These are phyloP conservation scores for Drosophila oshimai DNA, from an alignment of 1,140 invertebrate species.

Conservation along the genomic window DNA sequence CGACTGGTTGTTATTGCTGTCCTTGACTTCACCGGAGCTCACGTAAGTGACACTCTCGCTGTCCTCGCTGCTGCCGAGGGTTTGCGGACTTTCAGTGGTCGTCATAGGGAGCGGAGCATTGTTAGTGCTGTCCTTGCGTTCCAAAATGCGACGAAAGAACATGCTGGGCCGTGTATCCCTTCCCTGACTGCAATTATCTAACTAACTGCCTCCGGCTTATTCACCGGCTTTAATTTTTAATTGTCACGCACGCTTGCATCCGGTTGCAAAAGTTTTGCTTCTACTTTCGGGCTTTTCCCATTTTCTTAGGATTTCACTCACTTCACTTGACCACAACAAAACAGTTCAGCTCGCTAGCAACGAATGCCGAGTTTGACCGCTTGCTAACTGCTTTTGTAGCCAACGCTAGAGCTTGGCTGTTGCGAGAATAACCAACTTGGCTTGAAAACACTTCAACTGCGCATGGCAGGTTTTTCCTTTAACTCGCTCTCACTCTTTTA, in stretches of 20 bases:
- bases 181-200: conserved; percentile 38
- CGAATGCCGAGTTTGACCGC: conserved; percentile 43
- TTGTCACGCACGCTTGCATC: conserved; percentile 69
- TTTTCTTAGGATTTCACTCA: neutral
- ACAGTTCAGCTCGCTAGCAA: conserved; percentile 45
- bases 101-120: neutral
- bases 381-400: conserved; percentile 43
- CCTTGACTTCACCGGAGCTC: conserved; percentile 31
- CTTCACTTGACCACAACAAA: conserved; percentile 21
- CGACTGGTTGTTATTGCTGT: conserved; percentile 50
- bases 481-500: neutral
- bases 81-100: neutral
- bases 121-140: conserved; percentile 47
- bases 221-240: conserved; percentile 56
- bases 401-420: conserved; percentile 3
- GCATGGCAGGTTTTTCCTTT: conserved; percentile 38
- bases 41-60: conserved; percentile 38
- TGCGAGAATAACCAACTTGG: neutral
- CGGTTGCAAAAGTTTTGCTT: conserved; percentile 23
- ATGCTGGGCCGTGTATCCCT: conserved; percentile 20
- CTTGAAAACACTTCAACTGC: conserved; percentile 19
- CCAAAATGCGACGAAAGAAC: conserved; percentile 75
- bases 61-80: conserved; percentile 24
- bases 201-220: conserved; percentile 18
- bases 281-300: neutral